Conservation (phyloP, 2,888 invertebrate species). For the Galeruca laticollis region DNA sequence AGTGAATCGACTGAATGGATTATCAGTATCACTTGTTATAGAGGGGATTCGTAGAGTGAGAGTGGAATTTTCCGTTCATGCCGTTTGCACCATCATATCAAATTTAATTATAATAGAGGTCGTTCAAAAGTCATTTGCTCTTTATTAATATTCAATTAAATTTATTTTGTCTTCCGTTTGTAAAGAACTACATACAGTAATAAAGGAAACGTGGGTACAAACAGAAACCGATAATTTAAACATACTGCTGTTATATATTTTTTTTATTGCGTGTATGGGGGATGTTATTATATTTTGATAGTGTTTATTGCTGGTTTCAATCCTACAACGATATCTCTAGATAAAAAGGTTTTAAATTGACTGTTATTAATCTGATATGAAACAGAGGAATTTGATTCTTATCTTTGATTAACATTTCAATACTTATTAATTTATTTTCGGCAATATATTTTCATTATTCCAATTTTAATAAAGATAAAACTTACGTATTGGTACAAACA, state of each 20-base stretch:
- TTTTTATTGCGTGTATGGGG: no score
- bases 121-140: neutral
- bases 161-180: no score
- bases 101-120: neutral
- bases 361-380: neutral
- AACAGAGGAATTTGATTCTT: neutral
- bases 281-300: neutral
- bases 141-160: no score
- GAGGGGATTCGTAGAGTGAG: neutral
- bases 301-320: neutral
- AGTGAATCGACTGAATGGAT: neutral
- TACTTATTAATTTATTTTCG: neutral
- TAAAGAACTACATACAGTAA: no score
- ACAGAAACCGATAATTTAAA: no score
- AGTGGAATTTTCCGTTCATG: neutral
- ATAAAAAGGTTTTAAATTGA: constrained; percentile 1
- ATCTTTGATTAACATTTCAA: no score
- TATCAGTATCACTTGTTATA: neutral
- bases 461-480: neutral
- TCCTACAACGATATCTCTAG: neutral
- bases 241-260: no score
- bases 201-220: no score
- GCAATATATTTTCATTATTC: neutral
- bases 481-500: neutral
- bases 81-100: neutral